A percentile compares a stretch with the other conserved stretches of the same genome.
Conservation (phyloP, 2,113 vertebrate species). For the Brevimyrus niger region DNA sequence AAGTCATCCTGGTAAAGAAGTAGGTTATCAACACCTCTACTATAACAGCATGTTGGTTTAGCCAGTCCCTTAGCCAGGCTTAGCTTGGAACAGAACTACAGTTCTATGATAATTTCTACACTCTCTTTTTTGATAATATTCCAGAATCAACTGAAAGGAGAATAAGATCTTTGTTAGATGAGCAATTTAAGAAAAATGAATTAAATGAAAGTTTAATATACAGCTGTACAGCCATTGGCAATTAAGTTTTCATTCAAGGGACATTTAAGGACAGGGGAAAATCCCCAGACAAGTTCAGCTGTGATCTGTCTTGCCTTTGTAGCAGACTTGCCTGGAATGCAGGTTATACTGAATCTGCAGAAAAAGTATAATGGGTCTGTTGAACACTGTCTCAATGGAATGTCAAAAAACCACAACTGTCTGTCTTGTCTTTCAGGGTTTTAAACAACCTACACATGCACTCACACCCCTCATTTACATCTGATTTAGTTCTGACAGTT, state of each 20-base stretch:
- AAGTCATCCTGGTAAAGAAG: background rate
- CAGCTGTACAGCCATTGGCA: background rate
- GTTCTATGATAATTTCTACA: background rate
- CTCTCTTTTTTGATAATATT: background rate
- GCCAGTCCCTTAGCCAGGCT: background rate
- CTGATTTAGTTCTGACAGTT: background rate
- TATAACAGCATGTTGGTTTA: background rate
- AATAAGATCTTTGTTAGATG: background rate
- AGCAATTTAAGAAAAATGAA: background rate
- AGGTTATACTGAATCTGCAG: background rate
- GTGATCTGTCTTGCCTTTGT: background rate
- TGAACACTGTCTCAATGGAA: background rate
- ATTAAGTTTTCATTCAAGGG: background rate
- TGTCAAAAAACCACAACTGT: background rate
- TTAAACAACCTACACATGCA: background rate
- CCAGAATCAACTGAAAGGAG: background rate
- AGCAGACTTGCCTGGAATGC: background rate
- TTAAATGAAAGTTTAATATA: background rate
- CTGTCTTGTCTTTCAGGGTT: background rate
- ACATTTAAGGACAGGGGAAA: background rate
- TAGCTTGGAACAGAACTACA: background rate
- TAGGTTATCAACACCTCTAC: background rate
- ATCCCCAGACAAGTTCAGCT: background rate
- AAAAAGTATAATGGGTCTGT: background rate
- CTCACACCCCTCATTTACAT: background rate